Percentiles rank a stretch among this genome's conserved stretches.
These are phyloP conservation scores for Acanthococcus lagerstroemiae DNA, from an alignment of 2,888 invertebrate genomes.

Conservation along the genomic window DNA sequence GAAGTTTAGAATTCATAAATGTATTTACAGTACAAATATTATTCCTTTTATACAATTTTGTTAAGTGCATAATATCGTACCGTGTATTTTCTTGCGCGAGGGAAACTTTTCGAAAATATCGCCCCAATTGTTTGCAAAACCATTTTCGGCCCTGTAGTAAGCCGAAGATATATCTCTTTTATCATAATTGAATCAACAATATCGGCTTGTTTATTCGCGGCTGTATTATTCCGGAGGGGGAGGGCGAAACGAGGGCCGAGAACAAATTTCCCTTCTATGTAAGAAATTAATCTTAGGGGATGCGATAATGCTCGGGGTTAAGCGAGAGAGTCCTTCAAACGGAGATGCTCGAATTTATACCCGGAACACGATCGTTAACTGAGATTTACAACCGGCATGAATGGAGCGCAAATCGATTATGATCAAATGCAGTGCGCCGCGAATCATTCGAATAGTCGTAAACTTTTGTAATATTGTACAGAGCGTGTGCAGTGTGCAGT, in stretches of 20 bases:
- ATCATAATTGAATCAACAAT: conserved; percentile 28
- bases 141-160: neutral
- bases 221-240: conserved; percentile 1
- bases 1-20: neutral
- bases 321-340: neutral
- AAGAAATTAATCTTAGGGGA: conserved; percentile 26
- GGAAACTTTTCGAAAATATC: neutral
- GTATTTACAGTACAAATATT: conserved; percentile 21
- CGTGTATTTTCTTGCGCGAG: no score
- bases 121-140: conserved; percentile 3
- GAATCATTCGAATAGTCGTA: no score
- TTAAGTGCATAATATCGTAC: conserved; percentile 15
- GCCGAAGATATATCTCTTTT: conserved; percentile 23
- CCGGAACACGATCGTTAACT: conserved; percentile 23
- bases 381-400: conserved; percentile 8
- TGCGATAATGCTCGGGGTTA: neutral
- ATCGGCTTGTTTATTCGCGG: conserved; percentile 18
- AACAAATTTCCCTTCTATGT: conserved; percentile 15
- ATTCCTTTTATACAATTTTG: conserved; percentile 22
- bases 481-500: no score
- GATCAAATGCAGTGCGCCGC: neutral
- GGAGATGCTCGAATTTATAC: conserved; percentile 9
- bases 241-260: neutral
- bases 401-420: conserved; percentile 1
- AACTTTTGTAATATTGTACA: neutral